Evolutionary conservation across 2,797 vertebrate species (phyloP), one percentile per base, ranked within the genome.

Genomic region (Eurystomus glaucurus): DNA sequence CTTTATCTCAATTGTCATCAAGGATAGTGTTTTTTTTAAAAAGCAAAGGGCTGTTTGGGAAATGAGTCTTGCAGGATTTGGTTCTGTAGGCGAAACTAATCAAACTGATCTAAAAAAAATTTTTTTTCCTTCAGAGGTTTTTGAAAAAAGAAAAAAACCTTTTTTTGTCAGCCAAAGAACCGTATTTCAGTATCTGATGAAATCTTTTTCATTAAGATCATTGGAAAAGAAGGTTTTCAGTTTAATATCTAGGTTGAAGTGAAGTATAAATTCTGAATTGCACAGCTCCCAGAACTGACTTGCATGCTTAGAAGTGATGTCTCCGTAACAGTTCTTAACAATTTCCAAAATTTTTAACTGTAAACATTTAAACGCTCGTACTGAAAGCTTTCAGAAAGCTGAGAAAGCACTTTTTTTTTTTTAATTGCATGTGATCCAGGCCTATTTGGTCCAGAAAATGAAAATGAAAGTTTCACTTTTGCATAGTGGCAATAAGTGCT

Each of bases 391-490:
- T 87, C 14, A 60, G 35, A 85, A 86, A 76, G 51, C 74, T 55
- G 85, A 69, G 58, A 81, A 81, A 50, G 29, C 46, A 6, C 18
- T 54, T 89, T 57, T 37, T 89, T 41, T 57, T 64, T 25, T 57
- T 26, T 16, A 74, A 60, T 72, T 81, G 31, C 21, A 8, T 33
- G 39, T 64, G 41, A 85, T 60, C 21, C 50, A 14, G n/a, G 45
- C 43, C 17, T 82, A 0, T 85, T 97, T 80, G 29, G 29, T 77
- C 29, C 41, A 45, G 83, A 82, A 95, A 92, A 83, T 54, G 72
- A 79, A 93, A 92, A 92, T 33, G 57, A 71, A 88, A 91, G 85
- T 85, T 82, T 86, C 20, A 16, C 46, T 87, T 90, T 74, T 77
- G 55, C 16, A 7, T 68, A 46, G 31, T 31, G 55, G n/a, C 22